Conservation (phyloP, 2,888 invertebrate species). For the Troides oblongomaculatus region DNA sequence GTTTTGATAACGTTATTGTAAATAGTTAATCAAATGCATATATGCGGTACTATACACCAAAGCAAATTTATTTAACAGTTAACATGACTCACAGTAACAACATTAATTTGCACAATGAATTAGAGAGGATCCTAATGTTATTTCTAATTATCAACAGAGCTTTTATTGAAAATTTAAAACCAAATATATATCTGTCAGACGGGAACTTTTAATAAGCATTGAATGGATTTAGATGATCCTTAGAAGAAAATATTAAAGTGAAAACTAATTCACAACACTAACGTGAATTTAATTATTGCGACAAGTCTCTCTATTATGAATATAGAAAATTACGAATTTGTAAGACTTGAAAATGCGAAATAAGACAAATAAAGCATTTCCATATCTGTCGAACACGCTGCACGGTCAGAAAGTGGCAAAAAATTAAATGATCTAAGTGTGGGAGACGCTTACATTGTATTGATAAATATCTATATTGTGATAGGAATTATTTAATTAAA, state of each 20-base stretch:
- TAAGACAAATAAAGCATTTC: neutral
- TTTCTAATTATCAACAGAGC: neutral
- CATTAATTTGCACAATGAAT: constrained; percentile 34
- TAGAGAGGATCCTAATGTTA: neutral
- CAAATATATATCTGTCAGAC: too few species aligned
- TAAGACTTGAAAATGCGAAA: neutral
- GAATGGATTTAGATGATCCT: too few species aligned
- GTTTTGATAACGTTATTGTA: constrained; percentile 43
- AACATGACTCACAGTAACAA: constrained; percentile 50
- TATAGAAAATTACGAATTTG: neutral
- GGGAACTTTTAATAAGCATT: too few species aligned
- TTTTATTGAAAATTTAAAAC: neutral
- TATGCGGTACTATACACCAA: constrained; percentile 36
- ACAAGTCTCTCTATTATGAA: too few species aligned
- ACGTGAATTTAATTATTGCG: too few species aligned
- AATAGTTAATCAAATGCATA: constrained; percentile 26
- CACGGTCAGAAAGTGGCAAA: neutral
- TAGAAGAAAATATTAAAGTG: too few species aligned
- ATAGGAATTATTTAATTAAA: constrained; percentile 47
- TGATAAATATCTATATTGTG: constrained; percentile 2
- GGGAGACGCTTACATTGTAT: neutral
- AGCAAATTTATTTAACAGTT: constrained; percentile 38
- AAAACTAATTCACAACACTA: too few species aligned
- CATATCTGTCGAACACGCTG: neutral
- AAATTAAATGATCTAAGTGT: neutral